Evolutionary conservation across 2,888 invertebrate species (phyloP).

Genomic region (Sphaerophoria taeniata): DNA sequence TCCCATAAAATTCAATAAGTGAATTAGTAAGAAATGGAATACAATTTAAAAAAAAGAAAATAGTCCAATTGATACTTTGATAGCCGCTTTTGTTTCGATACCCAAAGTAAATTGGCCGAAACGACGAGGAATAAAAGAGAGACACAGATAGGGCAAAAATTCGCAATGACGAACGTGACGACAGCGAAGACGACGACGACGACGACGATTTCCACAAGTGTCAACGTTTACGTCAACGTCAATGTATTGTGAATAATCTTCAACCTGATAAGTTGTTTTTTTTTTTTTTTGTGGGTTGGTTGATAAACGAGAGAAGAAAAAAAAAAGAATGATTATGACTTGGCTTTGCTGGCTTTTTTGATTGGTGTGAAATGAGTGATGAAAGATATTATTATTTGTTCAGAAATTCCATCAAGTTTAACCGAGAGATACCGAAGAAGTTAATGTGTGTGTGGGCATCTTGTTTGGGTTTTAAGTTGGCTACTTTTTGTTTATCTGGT

Average conservation of each 20-base stretch:
- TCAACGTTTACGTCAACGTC: constrained; percentile 6
- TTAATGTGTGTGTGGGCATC: background rate
- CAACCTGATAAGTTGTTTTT: constrained; percentile 24
- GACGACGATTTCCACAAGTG: constrained; percentile 40
- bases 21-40: constrained; percentile 67
- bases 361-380: constrained; percentile 33
- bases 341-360: constrained; percentile 13
- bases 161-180: constrained; percentile 56
- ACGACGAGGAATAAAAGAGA: constrained; percentile 4
- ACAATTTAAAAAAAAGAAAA: background rate
- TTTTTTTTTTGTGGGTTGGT: background rate
- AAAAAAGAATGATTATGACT: constrained; percentile 25
- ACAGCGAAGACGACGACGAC: background rate
- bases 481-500: background rate
- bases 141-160: background rate
- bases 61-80: constrained; percentile 13
- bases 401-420: constrained; percentile 52
- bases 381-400: constrained; percentile 7
- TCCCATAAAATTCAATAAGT: constrained; percentile 47
- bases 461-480: background rate
- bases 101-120: constrained; percentile 11
- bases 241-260: constrained; percentile 37
- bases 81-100: background rate
- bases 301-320: constrained; percentile 17
- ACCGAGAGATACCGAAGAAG: constrained; percentile 33